These are phyloP conservation scores for Micropoecilia bifurca DNA, from an alignment of 2,797 vertebrate genomes.

Conservation along the genomic window DNA sequence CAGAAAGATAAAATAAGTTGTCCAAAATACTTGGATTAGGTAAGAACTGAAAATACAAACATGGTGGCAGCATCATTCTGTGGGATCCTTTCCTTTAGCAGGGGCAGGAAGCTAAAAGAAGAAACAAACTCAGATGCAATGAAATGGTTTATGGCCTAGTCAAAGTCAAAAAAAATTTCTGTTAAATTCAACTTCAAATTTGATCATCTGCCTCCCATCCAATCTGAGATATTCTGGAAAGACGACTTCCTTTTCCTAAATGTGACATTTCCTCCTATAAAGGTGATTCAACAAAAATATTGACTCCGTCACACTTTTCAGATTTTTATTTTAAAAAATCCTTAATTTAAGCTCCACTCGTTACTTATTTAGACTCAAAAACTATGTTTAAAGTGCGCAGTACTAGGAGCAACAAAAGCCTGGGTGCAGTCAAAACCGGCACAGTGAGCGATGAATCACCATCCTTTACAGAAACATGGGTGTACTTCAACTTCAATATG, in stretches of 20 bases:
- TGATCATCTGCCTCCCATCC: neutral
- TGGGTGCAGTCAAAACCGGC: constrained; percentile 47
- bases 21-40: neutral
- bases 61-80: neutral
- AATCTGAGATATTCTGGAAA: neutral
- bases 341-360: neutral
- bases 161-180: neutral
- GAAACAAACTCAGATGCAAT: neutral
- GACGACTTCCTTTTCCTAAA: too few relatives aligned
- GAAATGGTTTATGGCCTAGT: neutral
- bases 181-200: neutral
- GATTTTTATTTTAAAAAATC: neutral
- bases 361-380: neutral
- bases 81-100: neutral
- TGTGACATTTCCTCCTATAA: neutral
- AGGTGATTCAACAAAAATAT: neutral
- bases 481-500: neutral
- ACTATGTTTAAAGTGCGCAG: neutral
- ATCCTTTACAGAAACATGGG: neutral
- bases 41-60: neutral
- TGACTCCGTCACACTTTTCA: neutral
- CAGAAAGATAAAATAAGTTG: too few relatives aligned
- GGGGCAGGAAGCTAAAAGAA: neutral
- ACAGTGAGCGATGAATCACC: neutral
- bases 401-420: neutral